phyloP scores from a whole-genome alignment of 2,113 vertebrate species.

The Oxygymnocypris stewartii region DNA sequence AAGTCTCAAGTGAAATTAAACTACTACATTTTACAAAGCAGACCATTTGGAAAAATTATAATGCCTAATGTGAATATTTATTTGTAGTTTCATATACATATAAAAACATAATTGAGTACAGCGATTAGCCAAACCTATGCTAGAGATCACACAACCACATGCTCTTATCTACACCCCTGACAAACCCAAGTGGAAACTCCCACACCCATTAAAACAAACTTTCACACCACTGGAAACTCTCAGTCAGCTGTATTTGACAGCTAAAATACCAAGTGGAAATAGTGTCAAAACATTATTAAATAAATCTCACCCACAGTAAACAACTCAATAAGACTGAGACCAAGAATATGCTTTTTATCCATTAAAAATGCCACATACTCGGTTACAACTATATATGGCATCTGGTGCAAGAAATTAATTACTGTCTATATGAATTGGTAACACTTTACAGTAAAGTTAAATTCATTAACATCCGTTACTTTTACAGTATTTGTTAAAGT shows the following conservation, averaged over 20 bases:
- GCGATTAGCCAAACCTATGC: not conserved
- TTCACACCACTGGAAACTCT: conserved; percentile 41
- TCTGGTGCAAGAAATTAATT: not conserved
- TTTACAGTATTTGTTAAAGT: not conserved
- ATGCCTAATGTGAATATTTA: not conserved
- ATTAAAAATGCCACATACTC: not conserved
- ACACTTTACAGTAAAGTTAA: not conserved
- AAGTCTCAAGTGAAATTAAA: not conserved
- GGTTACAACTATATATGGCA: not conserved
- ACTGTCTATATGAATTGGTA: not conserved
- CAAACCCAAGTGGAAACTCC: not conserved
- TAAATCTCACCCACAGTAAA: not conserved
- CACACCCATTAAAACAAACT: conserved; percentile 47
- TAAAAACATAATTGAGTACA: not conserved
- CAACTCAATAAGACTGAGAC: not conserved
- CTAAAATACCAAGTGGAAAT: not conserved
- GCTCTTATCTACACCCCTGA: not conserved
- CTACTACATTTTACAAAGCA: conserved; percentile 2
- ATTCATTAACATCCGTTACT: not conserved
- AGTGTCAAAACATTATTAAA: not conserved
- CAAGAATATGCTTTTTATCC: not conserved
- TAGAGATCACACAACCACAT: conserved; percentile 1
- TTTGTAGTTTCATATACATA: not conserved
- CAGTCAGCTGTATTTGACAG: conserved; percentile 3
- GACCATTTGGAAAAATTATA: not conserved